These are phyloP conservation scores for Papilio helenus DNA, from an alignment of 1,140 invertebrate species.

Conservation along the genomic window DNA sequence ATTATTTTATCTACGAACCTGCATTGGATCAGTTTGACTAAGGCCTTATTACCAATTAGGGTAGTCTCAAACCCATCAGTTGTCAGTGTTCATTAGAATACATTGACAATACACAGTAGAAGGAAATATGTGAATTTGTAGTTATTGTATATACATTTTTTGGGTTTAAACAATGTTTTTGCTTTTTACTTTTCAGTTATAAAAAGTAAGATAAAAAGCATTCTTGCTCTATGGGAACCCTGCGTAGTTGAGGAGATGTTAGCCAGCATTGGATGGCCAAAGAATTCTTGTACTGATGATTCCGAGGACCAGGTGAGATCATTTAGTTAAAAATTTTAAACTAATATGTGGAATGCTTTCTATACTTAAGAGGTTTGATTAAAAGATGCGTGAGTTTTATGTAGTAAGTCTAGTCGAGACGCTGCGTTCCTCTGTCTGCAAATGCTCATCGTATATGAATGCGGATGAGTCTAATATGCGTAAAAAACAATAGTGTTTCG, in stretches of 20 bases:
- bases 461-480: conserved; percentile 8
- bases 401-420: neutral
- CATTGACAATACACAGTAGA: too few relatives aligned
- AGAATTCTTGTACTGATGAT: conserved; percentile 54
- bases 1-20: too few relatives aligned
- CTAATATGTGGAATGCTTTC: too few relatives aligned
- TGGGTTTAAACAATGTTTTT: too few relatives aligned
- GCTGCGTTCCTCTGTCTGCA: neutral
- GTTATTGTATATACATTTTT: too few relatives aligned
- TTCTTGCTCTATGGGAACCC: conserved; percentile 92
- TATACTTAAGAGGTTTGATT: too few relatives aligned
- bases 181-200: conserved; percentile 62
- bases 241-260: conserved; percentile 92
- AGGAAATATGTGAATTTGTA: too few relatives aligned
- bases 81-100: too few relatives aligned
- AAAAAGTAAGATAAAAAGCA: conserved; percentile 84
- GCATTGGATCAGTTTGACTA: too few relatives aligned
- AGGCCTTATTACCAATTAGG: too few relatives aligned
- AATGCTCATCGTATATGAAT: neutral
- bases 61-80: too few relatives aligned
- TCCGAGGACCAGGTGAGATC: conserved; percentile 56
- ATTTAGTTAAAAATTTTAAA: conserved; percentile 13
- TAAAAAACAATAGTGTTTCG: conserved; percentile 38
- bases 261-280: conserved; percentile 89
- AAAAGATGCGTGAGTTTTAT: too few relatives aligned